phyloP scores from a whole-genome alignment of 2,888 invertebrate genomes.

The Dastarcus helophoroides region DNA sequence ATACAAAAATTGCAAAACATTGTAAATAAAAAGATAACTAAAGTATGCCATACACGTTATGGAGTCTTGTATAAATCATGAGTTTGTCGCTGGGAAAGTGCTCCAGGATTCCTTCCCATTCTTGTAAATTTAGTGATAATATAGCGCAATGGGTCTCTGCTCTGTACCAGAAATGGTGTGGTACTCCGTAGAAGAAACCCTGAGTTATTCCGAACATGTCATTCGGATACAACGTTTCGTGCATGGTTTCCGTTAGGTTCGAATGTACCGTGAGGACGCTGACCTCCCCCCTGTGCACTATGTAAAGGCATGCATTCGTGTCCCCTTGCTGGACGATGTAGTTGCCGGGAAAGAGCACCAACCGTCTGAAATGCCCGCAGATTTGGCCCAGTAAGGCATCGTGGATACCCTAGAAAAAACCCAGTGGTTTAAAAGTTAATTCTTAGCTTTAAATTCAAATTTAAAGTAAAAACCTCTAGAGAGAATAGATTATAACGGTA shows the following conservation, averaged over 20 bases:
- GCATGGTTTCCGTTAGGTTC: constrained; percentile 39
- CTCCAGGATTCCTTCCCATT: constrained; percentile 41
- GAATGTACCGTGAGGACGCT: constrained; percentile 44
- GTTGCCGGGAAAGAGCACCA: constrained; percentile 44
- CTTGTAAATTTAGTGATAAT: constrained; percentile 39
- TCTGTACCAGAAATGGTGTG: constrained; percentile 44
- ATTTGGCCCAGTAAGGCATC: constrained; percentile 42
- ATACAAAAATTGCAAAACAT: not conserved
- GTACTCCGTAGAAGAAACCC: constrained; percentile 42
- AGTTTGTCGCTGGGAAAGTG: constrained; percentile 25
- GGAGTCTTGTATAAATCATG: constrained; percentile 21
- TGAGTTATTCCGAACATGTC: constrained; percentile 47
- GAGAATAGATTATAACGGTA: too few species aligned
- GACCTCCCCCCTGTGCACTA: constrained; percentile 45
- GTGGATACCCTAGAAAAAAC: constrained; percentile 38
- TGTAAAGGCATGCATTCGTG: constrained; percentile 44
- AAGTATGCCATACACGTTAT: constrained; percentile 12
- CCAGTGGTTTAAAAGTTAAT: too few species aligned
- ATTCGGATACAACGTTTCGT: constrained; percentile 41
- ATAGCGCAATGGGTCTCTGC: constrained; percentile 43
- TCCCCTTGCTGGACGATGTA: constrained; percentile 46
- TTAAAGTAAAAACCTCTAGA: too few species aligned
- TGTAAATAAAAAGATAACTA: not conserved
- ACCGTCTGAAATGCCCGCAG: constrained; percentile 40
- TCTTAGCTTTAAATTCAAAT: too few species aligned